Percentiles rank a stretch among this genome's conserved stretches.
Evolutionary conservation across 2,797 vertebrate species (phyloP).

Genomic region (Sebastes vulpes): DNA sequence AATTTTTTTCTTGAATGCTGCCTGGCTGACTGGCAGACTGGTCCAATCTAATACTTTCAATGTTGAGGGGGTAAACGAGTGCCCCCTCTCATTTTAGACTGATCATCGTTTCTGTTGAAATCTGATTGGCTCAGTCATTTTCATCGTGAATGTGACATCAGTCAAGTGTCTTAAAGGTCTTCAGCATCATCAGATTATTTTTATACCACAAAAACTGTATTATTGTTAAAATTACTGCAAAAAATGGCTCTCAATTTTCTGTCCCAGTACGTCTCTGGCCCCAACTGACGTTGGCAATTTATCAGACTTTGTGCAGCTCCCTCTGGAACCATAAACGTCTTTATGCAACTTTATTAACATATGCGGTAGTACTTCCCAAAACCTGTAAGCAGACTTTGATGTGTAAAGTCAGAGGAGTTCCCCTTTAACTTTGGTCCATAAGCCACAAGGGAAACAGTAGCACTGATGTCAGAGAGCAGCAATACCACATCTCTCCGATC

Average conservation of each 20-base stretch:
- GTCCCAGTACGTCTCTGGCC: neutral
- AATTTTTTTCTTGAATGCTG: too few species aligned
- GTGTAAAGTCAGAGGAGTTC: neutral
- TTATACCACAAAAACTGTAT: too few species aligned
- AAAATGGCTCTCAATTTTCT: too few species aligned
- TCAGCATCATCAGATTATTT: too few species aligned
- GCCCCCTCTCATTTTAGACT: too few species aligned
- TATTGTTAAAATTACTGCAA: too few species aligned
- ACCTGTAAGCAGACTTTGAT: neutral
- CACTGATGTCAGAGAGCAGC: slow-evolving; percentile 41
- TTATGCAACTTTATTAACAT: neutral
- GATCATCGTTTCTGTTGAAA: neutral
- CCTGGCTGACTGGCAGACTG: too few species aligned
- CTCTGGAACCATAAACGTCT: neutral
- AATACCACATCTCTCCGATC: slow-evolving; percentile 19
- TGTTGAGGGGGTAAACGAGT: fast-evolving
- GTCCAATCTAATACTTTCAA: too few species aligned
- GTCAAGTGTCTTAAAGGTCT: too few species aligned
- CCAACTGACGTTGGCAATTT: neutral
- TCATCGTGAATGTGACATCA: too few species aligned
- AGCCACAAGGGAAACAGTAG: neutral
- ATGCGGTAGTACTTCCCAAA: neutral
- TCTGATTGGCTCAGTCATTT: neutral
- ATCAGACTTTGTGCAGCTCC: neutral
- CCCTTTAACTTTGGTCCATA: neutral